Base-by-base conservation (phyloP, 1,140 invertebrate genomes). In the Cydia strobilella region DNA sequence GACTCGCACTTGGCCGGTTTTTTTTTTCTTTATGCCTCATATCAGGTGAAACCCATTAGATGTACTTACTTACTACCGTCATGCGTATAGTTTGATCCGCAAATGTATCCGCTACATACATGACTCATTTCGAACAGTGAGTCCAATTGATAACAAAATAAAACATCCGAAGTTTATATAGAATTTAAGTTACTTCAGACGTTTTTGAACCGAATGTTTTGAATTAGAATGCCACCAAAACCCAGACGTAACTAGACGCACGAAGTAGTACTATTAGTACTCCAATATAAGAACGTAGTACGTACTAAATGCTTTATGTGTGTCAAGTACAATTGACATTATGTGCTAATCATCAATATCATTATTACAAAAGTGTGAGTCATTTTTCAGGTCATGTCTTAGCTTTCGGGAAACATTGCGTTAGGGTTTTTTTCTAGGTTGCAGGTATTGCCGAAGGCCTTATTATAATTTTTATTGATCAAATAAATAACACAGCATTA, bases 381-480 rank as follows among this genome's bases (percentile, higher is more conserved):
- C 54, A 59, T 23, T 59, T 59, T 59, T 59, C 54, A 23, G 54
- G 20, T 59, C 54, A 54, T 54, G 51, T 54, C 12, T 59, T 23
- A 12, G 54, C 7, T 59, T 59, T 59, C 7, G 9, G 20, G 20
- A 12, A 59, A 59, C 7, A 59, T 59, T 59, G 18, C 54, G 54
- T 23, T 20, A 23, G 20, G 54, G 20, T 59, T 59, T 59, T 10
- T 59, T 59, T 59, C 6, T 15, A n/a, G 6, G n/a, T 23, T 59
- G 23, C 15, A 23, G 54, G 9, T 23, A 10, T 59, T 23, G 54
- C 9, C 54, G 20, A 59, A 59, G 54, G 54, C n/a, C 20, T 59
- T 54, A 13, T 2, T 5, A 0, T 18, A n/a, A 13, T 54, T n/a
- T n/a, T n/a, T n/a, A n/a, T n/a, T n/a, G n/a, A n/a, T n/a, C n/a